Evolutionary conservation across 2,113 vertebrate genomes (phyloP), one percentile per base, ranked within the genome.

Genomic region (Eidolon helvum): DNA sequence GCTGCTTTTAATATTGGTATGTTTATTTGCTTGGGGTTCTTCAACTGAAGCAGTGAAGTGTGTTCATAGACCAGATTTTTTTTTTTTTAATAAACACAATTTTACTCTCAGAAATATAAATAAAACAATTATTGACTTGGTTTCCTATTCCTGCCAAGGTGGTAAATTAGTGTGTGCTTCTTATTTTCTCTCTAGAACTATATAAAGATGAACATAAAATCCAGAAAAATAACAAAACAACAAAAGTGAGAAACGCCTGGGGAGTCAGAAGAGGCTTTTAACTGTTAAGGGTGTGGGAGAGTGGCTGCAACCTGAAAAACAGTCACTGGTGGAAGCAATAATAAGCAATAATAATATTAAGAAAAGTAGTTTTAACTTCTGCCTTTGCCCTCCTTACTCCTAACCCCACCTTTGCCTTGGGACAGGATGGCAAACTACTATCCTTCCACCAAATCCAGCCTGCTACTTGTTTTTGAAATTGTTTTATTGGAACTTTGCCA

Each of bases 71-170:
- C 66, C 63, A 97, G 33, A 91, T 94, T 95, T 96, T 96, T 97
- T 94, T 95, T 96, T 96, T 97, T 94, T 79, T 97, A 97, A 95
- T 82, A n/a, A 95, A 33, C 74, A 75, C 35, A 79, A 21, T 97
- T 96, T 98, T 94, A 90, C 97, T 97, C 90, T 97, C 38, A 96
- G 65, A 95, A 38, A 90, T 96, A 97, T 90, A 98, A 97, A 96
- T 96, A 97, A 97, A 97, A 97, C 57, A 48, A 43, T 77, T 90
- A 84, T 5, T 96, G 88, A 92, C 55, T 96, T 97, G 77, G 71
- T 96, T 94, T 95, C 77, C 90, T 89, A 65, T 96, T 96, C 77
- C 93, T 97, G 85, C 91, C 94, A 96, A 68, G n/a, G 12, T 87
- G 24, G 30, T 89, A n/a, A 88, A 68, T 95, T 57, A 55, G 38